A percentile compares a stretch with the other conserved stretches of the same genome.
Evolutionary conservation across 1,140 invertebrate genomes (phyloP).

Genomic region (Pogonognathellus flavescens): DNA sequence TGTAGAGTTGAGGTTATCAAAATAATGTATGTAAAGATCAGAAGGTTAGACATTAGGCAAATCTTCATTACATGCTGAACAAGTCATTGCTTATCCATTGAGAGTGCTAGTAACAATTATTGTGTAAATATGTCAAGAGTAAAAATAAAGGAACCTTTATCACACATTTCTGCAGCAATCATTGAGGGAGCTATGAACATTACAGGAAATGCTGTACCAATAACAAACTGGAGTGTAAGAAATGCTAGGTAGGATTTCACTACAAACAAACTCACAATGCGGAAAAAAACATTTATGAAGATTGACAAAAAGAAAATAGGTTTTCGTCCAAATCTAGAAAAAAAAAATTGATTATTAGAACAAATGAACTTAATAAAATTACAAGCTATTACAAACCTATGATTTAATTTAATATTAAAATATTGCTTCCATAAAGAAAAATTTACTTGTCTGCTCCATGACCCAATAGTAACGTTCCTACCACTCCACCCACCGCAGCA

Average conservation of each 20-base stretch:
- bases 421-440: background rate
- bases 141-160: constrained; percentile 54
- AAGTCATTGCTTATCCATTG: background rate
- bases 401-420: no score
- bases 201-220: constrained; percentile 64
- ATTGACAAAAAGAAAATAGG: constrained; percentile 65
- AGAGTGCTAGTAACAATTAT: background rate
- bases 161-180: constrained; percentile 64
- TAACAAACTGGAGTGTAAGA: constrained; percentile 61
- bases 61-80: background rate
- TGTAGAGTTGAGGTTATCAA: no score
- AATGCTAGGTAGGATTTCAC: constrained; percentile 42
- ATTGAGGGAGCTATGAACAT: constrained; percentile 64
- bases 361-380: no score
- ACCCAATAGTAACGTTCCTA: constrained; percentile 63
- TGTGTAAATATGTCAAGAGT: background rate
- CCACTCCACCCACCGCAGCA: constrained; percentile 59
- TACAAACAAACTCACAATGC: constrained; percentile 58
- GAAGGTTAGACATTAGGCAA: background rate
- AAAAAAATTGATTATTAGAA: no score
- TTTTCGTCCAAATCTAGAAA: constrained; percentile 63
- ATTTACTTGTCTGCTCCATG: constrained; percentile 61
- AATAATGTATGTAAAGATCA: no score
- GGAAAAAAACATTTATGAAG: constrained; percentile 62
- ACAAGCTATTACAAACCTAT: no score